Conservation (phyloP, 1,140 invertebrate genomes). For the Drosophila sechellia region DNA sequence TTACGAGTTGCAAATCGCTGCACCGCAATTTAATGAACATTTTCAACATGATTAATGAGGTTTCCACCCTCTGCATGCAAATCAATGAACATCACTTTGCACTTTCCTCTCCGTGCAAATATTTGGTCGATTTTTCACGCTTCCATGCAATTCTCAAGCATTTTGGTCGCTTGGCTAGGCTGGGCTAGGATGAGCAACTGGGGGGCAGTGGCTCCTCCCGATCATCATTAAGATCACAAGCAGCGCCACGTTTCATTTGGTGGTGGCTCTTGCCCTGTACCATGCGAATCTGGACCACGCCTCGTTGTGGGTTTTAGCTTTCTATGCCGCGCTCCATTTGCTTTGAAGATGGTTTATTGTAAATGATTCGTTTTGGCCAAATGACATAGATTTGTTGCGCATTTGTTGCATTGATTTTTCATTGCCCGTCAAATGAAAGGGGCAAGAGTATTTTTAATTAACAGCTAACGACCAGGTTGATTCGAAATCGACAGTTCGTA, state of each 20-base stretch:
- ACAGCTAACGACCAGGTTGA: background rate
- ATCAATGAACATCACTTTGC: constrained; percentile 66
- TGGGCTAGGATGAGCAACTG: constrained; percentile 5
- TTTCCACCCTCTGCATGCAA: constrained; percentile 51
- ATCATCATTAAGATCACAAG: constrained; percentile 73
- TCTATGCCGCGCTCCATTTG: constrained; percentile 74
- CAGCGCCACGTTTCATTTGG: constrained; percentile 74
- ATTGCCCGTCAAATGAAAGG: constrained; percentile 49
- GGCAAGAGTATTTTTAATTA: constrained; percentile 9
- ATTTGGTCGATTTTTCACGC: constrained; percentile 77
- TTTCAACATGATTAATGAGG: constrained; percentile 69
- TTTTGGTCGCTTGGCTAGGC: constrained; percentile 49
- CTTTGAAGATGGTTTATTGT: constrained; percentile 80
- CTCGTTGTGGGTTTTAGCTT: constrained; percentile 40
- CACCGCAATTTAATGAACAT: constrained; percentile 62
- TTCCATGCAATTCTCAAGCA: constrained; percentile 75
- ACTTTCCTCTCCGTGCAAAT: constrained; percentile 50
- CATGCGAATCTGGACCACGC: constrained; percentile 17
- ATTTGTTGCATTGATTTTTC: constrained; percentile 81
- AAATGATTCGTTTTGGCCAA: constrained; percentile 83
- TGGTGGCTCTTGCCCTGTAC: constrained; percentile 16
- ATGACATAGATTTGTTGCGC: constrained; percentile 71
- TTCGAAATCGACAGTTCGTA: background rate
- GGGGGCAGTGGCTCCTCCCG: constrained; percentile 11
- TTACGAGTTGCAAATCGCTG: constrained; percentile 70